These are phyloP conservation scores for Helarctos malayanus DNA, from an alignment of 2,797 vertebrate genomes.

Conservation along the genomic window DNA sequence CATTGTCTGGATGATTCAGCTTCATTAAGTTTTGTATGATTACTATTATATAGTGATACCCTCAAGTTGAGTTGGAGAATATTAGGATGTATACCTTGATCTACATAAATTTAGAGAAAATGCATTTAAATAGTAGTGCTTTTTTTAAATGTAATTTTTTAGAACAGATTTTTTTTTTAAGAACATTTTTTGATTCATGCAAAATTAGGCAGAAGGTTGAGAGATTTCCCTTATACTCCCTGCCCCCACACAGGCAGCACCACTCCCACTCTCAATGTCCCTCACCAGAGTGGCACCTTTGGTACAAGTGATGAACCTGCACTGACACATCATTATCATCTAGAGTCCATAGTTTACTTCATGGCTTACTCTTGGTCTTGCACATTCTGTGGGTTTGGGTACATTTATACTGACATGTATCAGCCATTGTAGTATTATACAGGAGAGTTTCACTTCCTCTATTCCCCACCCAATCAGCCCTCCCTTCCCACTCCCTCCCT, in stretches of 20 bases:
- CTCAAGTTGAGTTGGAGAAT: neutral
- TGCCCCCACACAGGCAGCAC: neutral
- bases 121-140: neutral
- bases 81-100: neutral
- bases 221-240: neutral
- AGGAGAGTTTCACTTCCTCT: neutral
- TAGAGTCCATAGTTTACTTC: neutral
- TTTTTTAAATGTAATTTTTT: neutral
- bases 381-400: neutral
- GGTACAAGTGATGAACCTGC: neutral
- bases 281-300: neutral
- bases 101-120: slow-evolving; percentile 38
- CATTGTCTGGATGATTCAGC: slow-evolving; percentile 34
- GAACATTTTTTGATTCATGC: neutral
- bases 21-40: neutral
- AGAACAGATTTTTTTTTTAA: neutral
- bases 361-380: neutral
- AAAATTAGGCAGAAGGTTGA: neutral
- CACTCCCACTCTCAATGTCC: neutral
- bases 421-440: neutral
- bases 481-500: neutral
- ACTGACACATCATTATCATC: neutral
- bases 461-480: neutral
- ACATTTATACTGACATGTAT: neutral
- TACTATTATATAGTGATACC: neutral